Evolutionary conservation across 2,113 vertebrate species (phyloP).

Genomic region (Ictalurus punctatus): DNA sequence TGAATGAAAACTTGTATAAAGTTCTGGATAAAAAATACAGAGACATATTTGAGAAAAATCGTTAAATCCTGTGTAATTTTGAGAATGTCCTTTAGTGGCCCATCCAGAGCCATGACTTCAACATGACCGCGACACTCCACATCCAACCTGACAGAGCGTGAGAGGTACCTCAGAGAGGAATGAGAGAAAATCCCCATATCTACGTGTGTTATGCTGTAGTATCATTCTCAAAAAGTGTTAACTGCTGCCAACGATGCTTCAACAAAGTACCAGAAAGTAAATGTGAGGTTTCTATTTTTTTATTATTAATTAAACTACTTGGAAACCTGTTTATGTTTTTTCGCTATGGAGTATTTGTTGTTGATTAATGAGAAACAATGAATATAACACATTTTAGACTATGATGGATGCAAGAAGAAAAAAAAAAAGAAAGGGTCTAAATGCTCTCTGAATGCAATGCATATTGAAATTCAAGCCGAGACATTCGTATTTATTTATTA

Average conservation of each 20-base stretch:
- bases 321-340: neutral
- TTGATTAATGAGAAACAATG: neutral
- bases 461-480: neutral
- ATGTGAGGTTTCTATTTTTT: neutral
- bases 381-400: neutral
- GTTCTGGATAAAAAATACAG: neutral
- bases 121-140: neutral
- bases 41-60: neutral
- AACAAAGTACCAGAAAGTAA: neutral
- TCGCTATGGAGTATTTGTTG: neutral
- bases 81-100: neutral
- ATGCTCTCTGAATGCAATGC: neutral
- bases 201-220: neutral
- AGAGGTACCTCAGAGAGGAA: neutral
- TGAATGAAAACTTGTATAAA: neutral
- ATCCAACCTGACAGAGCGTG: neutral
- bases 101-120: neutral
- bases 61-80: no score
- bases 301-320: neutral
- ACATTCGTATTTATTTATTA: neutral
- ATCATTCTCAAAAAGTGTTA: neutral
- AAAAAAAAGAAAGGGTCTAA: neutral
- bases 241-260: neutral
- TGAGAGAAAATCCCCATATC: neutral
- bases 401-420: neutral